Conservation (phyloP, 1,140 invertebrate genomes). For the Drosophila chauvacae region DNA sequence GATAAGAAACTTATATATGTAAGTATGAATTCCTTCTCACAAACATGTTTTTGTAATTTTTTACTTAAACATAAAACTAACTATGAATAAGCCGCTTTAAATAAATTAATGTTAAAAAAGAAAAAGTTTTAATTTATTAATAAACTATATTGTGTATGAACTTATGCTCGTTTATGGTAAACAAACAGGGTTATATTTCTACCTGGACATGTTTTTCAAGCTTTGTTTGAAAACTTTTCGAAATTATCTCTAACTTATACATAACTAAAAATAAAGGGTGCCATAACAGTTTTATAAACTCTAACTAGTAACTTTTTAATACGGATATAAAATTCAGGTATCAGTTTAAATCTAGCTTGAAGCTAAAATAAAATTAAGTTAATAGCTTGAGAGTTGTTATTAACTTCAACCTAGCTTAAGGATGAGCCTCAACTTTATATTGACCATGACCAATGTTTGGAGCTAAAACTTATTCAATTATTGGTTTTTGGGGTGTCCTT, state of each 20-base stretch:
- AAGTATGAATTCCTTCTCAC: no score
- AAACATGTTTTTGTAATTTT: no score
- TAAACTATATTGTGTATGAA: no score
- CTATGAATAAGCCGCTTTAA: no score
- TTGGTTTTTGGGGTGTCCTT: slow-evolving; percentile 32
- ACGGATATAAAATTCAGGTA: no score
- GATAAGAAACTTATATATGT: no score
- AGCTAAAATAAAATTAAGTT: not conserved
- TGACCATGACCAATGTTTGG: slow-evolving; percentile 28
- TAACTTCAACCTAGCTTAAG: not conserved
- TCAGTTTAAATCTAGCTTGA: not conserved
- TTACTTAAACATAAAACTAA: no score
- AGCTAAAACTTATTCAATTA: slow-evolving; percentile 66
- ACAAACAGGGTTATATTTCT: not conserved
- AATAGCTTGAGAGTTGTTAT: not conserved
- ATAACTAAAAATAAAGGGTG: not conserved
- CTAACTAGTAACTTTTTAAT: not conserved
- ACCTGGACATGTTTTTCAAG: not conserved
- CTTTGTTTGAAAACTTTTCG: not conserved
- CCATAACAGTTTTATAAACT: not conserved
- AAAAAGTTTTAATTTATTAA: no score
- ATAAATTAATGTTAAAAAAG: no score
- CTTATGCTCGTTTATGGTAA: no score
- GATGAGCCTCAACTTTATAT: slow-evolving; percentile 5
- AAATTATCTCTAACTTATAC: not conserved